A percentile compares a stretch with the other conserved stretches of the same genome.
These are phyloP conservation scores for Plagodis pulveraria DNA, from an alignment of 2,888 invertebrate species.

Conservation along the genomic window DNA sequence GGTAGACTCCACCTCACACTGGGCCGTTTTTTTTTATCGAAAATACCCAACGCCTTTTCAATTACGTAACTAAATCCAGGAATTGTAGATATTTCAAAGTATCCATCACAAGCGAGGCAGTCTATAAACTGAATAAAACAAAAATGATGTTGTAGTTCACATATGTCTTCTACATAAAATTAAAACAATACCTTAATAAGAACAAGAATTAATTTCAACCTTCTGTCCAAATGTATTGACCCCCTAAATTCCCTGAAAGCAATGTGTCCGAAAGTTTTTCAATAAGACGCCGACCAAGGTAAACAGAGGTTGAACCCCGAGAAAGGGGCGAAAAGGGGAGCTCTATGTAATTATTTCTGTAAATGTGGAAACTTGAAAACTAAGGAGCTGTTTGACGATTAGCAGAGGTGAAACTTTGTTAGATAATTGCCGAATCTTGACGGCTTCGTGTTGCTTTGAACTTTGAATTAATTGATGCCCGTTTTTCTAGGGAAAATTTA, in stretches of 20 bases:
- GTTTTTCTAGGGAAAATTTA: background rate
- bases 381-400: slow-evolving; percentile 66
- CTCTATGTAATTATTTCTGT: slow-evolving; percentile 75
- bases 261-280: slow-evolving; percentile 77
- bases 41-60: no score
- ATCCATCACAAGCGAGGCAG: no score
- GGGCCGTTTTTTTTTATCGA: no score
- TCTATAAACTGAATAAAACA: no score
- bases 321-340: slow-evolving; percentile 39
- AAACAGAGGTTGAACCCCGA: slow-evolving; percentile 62
- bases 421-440: slow-evolving; percentile 56
- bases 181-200: background rate
- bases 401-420: slow-evolving; percentile 55
- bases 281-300: slow-evolving; percentile 69
- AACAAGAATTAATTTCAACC: background rate
- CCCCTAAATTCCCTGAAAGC: slow-evolving; percentile 45
- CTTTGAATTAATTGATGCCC: background rate
- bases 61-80: no score
- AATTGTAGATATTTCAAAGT: no score
- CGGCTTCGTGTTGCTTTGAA: slow-evolving; percentile 7
- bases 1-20: no score
- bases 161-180: no score
- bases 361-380: slow-evolving; percentile 75
- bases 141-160: no score
- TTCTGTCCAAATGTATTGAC: slow-evolving; percentile 22